These are phyloP conservation scores for Caracal caracal DNA, from an alignment of 2,113 vertebrate species.

Conservation along the genomic window DNA sequence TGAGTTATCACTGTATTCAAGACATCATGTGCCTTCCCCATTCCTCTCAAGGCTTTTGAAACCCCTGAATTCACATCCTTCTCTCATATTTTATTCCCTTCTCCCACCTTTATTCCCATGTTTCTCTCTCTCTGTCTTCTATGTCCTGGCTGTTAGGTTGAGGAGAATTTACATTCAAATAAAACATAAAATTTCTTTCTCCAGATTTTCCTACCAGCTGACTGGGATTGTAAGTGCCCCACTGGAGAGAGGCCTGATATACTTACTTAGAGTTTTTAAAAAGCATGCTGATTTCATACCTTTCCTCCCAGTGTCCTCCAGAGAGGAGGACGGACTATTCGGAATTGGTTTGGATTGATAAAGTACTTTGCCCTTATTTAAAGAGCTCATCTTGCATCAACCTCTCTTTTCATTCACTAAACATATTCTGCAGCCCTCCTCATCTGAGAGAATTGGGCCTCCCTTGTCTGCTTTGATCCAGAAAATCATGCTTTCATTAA, in stretches of 20 bases:
- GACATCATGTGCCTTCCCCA: neutral
- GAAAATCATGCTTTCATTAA: conserved; percentile 61
- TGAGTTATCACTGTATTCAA: neutral
- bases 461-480: conserved; percentile 20
- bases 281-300: neutral
- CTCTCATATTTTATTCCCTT: neutral
- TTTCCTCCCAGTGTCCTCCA: neutral
- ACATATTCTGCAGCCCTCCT: conserved; percentile 1
- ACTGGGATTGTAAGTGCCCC: neutral
- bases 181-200: conserved; percentile 7
- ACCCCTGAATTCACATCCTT: neutral
- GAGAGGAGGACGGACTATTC: neutral
- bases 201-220: neutral
- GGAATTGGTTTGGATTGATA: neutral
- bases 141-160: neutral
- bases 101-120: neutral
- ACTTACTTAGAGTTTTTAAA: neutral
- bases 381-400: neutral
- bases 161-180: conserved; percentile 55
- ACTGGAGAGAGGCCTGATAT: neutral
- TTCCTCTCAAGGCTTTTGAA: neutral
- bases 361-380: conserved; percentile 2
- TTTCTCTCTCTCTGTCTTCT: neutral
- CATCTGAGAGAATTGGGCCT: conserved; percentile 23
- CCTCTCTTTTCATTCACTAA: conserved; percentile 42